Evolutionary conservation across 1,140 invertebrate species (phyloP).

Genomic region (Rhagoletis pomonella): DNA sequence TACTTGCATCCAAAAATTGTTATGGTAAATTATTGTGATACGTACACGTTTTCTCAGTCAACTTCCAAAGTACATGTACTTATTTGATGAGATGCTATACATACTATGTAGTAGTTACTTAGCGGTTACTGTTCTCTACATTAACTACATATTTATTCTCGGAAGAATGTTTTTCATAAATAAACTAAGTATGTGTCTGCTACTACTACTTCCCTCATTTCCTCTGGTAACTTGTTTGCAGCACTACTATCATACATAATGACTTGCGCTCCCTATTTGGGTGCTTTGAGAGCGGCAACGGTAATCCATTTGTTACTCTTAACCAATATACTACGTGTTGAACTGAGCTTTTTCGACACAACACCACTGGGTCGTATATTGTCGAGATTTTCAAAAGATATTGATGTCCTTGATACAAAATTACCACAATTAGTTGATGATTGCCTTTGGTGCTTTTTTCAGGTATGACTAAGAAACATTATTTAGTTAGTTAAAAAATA

Average conservation of each 20-base stretch:
- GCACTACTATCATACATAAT: slow-evolving; percentile 81
- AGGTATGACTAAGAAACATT: slow-evolving; percentile 76
- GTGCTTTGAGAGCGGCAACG: slow-evolving; percentile 83
- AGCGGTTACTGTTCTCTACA: background rate
- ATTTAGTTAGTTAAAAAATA: background rate
- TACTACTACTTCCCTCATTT: background rate
- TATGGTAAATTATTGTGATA: no score
- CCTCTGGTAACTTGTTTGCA: slow-evolving; percentile 69
- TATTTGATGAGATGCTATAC: no score
- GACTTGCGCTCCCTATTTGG: slow-evolving; percentile 83
- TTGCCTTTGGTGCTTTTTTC: slow-evolving; percentile 85
- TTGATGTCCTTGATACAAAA: slow-evolving; percentile 82
- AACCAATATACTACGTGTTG: slow-evolving; percentile 82
- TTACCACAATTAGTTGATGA: slow-evolving; percentile 83
- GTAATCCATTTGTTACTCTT: slow-evolving; percentile 86
- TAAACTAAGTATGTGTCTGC: no score
- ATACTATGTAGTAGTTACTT: background rate
- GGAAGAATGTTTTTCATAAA: no score
- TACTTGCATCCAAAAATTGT: no score
- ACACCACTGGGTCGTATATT: slow-evolving; percentile 91
- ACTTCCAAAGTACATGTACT: no score
- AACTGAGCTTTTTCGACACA: slow-evolving; percentile 90
- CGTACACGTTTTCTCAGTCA: no score
- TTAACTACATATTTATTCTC: no score
- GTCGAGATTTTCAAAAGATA: slow-evolving; percentile 90